Evolutionary conservation across 2,113 vertebrate species (phyloP).

Genomic region (Rhagologus leucostigma): DNA sequence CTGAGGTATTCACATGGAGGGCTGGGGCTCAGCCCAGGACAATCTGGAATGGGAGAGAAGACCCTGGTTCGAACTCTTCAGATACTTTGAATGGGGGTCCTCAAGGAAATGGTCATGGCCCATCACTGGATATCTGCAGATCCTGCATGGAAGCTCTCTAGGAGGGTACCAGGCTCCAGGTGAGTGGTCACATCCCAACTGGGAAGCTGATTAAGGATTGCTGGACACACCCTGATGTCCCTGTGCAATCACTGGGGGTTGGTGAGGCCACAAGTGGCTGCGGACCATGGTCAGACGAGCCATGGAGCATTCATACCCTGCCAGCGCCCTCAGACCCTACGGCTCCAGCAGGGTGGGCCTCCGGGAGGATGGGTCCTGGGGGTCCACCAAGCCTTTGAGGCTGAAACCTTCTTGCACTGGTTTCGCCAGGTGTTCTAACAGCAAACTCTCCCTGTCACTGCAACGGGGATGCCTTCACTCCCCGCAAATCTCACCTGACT

Average conservation of each 20-base stretch:
- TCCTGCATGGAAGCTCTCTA: not conserved
- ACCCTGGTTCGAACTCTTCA: not conserved
- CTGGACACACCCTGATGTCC: not conserved
- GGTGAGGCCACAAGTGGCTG: not conserved
- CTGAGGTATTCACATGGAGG: rapidly evolving
- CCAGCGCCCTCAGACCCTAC: not conserved
- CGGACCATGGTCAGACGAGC: rapidly evolving
- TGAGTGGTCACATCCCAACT: not conserved
- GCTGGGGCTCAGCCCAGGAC: not conserved
- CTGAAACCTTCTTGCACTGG: not conserved
- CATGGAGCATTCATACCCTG: not conserved
- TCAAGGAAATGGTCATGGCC: not conserved
- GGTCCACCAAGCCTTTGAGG: not conserved
- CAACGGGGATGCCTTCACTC: rapidly evolving
- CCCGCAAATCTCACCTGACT: not conserved
- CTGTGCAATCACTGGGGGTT: not conserved
- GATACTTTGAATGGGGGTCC: not conserved
- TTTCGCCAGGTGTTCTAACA: not conserved
- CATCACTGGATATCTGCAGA: not conserved
- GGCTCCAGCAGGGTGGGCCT: not conserved
- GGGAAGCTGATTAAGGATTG: not conserved
- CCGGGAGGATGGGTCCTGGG: not conserved
- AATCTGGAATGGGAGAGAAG: not conserved
- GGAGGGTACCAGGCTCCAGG: not conserved
- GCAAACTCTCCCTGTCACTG: not conserved